phyloP scores from a whole-genome alignment of 2,888 invertebrate species.

The Prosopocoilus inquinatus region DNA sequence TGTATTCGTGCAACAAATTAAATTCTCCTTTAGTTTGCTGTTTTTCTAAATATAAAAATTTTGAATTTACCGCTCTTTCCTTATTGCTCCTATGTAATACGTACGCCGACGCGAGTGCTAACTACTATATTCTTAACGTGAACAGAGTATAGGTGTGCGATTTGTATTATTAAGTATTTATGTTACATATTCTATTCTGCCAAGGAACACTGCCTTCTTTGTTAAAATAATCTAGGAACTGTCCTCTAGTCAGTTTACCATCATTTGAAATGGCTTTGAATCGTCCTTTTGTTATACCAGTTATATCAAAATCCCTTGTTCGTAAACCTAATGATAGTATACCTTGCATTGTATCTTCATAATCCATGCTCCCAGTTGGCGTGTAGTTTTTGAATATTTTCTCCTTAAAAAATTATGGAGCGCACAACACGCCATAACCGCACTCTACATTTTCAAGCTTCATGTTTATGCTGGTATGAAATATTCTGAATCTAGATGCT shows the following conservation, averaged over 20 bases:
- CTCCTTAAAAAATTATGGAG: not conserved
- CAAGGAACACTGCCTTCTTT: not conserved
- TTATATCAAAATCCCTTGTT: conserved; percentile 17
- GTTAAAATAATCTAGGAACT: not conserved
- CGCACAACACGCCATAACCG: not conserved
- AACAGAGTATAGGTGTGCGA: too few species aligned
- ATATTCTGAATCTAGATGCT: conserved; percentile 18
- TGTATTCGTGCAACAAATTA: too few species aligned
- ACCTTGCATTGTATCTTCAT: conserved; percentile 6
- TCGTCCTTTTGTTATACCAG: not conserved
- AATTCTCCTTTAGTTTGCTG: too few species aligned
- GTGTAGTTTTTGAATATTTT: conserved; percentile 1
- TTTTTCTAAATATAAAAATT: too few species aligned
- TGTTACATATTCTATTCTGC: not conserved
- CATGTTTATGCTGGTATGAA: conserved; percentile 7
- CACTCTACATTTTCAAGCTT: not conserved
- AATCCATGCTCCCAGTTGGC: conserved; percentile 3
- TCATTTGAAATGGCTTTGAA: not conserved
- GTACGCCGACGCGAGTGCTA: too few species aligned
- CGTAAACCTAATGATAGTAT: conserved; percentile 15
- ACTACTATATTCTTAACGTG: too few species aligned
- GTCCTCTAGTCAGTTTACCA: not conserved
- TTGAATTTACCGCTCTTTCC: too few species aligned
- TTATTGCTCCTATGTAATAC: too few species aligned
- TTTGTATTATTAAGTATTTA: too few species aligned